Evolutionary conservation across 2,797 vertebrate species (phyloP), one percentile per base, ranked within the genome.

Genomic region (Odontamblyopus lacepedii): DNA sequence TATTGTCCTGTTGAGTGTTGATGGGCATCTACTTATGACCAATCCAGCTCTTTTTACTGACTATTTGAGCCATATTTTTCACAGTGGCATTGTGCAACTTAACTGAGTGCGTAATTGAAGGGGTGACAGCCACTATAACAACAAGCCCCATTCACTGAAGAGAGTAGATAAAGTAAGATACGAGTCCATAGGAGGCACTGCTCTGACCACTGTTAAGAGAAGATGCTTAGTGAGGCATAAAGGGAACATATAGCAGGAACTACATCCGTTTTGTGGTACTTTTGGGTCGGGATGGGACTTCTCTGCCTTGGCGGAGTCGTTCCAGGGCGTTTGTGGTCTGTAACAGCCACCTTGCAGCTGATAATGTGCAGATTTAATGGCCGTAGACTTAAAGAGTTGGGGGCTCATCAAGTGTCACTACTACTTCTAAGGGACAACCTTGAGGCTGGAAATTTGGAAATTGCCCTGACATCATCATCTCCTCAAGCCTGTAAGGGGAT

Each of bases 371-470:
- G 48, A 81, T 75, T 72, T 79, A 71, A 85, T 68, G 64, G 72
- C 55, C 63, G 9, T 23, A 50, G 32, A 82, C 44, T 71, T 72
- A 77, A 70, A 67, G 67, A 70, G 70, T 70, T 80, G 78, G 78
- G 66, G 71, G 63, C 71, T 67, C 63, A 57, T 77, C 63, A 26
- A 48, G 71, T 77, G 62, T 83, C 73, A 69, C 55, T 70, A 69
- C 74, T 62, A n/a, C 30, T 35, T 62, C 60, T 35, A 16, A 0
- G 70, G 60, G 73, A 74, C 73, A 87, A 73, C 72, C 73, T 83
- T 78, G 78, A 82, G 73, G 72, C 83, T 80, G 79, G 73, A 38
- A 74, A 81, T 67, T 83, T 77, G 18, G 71, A 86, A 80, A 86
- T 76, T 79, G 75, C 70, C 68, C 53, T 67, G 79, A 83, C 74